Conservation (phyloP, 2,113 vertebrate species). For the Aegithalos caudatus region DNA sequence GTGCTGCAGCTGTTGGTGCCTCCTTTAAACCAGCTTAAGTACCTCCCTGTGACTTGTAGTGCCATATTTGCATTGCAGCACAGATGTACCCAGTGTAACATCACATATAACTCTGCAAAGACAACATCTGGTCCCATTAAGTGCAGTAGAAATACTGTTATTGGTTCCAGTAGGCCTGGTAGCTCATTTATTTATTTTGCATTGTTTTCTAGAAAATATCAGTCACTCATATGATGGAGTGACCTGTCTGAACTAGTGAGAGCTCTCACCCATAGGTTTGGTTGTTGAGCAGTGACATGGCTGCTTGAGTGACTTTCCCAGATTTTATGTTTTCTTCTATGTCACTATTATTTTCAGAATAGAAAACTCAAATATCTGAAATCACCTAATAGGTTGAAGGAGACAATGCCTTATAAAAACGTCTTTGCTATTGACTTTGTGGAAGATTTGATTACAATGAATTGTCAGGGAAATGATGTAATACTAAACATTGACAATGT, state of each 20-base stretch:
- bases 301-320: neutral
- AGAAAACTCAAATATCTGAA: constrained; percentile 19
- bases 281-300: neutral
- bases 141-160: neutral
- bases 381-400: neutral
- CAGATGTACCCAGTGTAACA: neutral
- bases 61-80: neutral
- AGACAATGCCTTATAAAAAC: constrained; percentile 44
- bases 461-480: constrained; percentile 57
- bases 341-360: neutral
- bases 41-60: neutral
- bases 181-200: neutral
- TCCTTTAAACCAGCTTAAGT: neutral
- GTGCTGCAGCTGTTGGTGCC: neutral
- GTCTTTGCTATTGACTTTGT: constrained; percentile 59
- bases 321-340: neutral
- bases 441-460: constrained; percentile 57
- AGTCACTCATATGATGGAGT: neutral
- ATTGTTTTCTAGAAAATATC: neutral
- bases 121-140: constrained; percentile 19
- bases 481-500: constrained; percentile 27
- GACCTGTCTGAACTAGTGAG: neutral
- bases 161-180: neutral
- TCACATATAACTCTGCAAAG: neutral
- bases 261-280: neutral